Base-by-base conservation (phyloP, 2,113 vertebrate species). In the Chaetodon auriga region DNA sequence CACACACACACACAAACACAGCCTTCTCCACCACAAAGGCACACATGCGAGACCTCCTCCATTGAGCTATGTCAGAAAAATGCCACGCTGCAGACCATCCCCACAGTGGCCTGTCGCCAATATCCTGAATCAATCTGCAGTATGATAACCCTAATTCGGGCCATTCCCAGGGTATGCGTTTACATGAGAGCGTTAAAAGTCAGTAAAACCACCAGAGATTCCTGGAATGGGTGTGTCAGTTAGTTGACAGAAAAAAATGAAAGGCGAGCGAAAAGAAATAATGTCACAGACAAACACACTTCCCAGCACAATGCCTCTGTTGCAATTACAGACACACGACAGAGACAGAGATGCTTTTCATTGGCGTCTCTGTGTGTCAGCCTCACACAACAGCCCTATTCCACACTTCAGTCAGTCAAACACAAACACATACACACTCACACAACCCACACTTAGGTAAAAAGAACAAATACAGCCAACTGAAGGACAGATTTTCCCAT, bases 171-270 rank as follows among this genome's bases (percentile, higher is more conserved):
- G 75, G 75, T 80, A 85, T 89, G 90, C 84, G 87, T 91, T 95
- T 92, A 95, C 80, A 91, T 78, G 80, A 92, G 88, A 87, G 92
- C 75, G 75, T 83, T 87, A 53, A 91, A 91, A 93, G 77, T 87
- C 87, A 75, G 88, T 90, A 84, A 91, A 93, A 91, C 93, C 91
- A 85, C 91, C 41, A 70, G 69, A 93, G 89, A 95, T 95, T 95
- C 93, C 83, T 88, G 86, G 88, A 90, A 92, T 84, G 92, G 95
- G 95, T 93, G 94, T 94, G 92, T 93, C 92, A 81, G 88, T 89
- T 62, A 81, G 87, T 86, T 91, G 87, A 93, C 78, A 63, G 74
- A 86, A 69, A 82, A 69, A 82, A 77, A 84, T 49, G 83, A 90
- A 87, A 86, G 53, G 75, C 75, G 57, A 76, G 78, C 38, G 21